Evolutionary conservation across 2,888 invertebrate species (phyloP).

Genomic region (Oscheius sp.): DNA sequence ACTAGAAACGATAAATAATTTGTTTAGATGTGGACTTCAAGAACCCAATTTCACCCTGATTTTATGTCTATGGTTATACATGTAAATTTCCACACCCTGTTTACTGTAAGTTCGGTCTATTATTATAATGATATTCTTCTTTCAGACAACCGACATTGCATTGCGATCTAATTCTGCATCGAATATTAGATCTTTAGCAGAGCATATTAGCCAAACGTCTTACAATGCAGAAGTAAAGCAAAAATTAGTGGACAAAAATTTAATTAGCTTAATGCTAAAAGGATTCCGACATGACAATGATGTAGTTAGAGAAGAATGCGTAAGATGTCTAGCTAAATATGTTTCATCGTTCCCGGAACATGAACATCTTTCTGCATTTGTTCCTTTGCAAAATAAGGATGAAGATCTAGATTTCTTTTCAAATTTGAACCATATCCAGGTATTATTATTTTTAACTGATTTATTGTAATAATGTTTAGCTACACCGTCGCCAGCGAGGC

Average conservation of each 20-base stretch:
- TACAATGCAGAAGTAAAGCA: not conserved
- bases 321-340: constrained; percentile 82
- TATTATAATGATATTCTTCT: not conserved
- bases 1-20: not conserved
- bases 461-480: constrained; percentile 72
- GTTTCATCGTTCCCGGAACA: constrained; percentile 67
- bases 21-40: constrained; percentile 10
- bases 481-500: constrained; percentile 85
- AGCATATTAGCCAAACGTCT: not conserved
- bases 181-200: constrained; percentile 42
- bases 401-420: constrained; percentile 87
- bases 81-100: constrained; percentile 34
- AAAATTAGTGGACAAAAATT: constrained; percentile 36
- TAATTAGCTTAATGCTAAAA: constrained; percentile 42
- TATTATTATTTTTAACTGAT: not conserved
- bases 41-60: constrained; percentile 20
- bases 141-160: constrained; percentile 53
- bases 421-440: constrained; percentile 81
- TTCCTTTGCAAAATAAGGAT: constrained; percentile 47
- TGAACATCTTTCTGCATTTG: constrained; percentile 68
- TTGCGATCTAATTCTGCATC: constrained; percentile 49
- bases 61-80: constrained; percentile 39
- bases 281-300: constrained; percentile 42
- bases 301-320: constrained; percentile 81
- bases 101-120: not conserved